Conservation (phyloP, 2,888 invertebrate species). For the Orthosia cruda region DNA sequence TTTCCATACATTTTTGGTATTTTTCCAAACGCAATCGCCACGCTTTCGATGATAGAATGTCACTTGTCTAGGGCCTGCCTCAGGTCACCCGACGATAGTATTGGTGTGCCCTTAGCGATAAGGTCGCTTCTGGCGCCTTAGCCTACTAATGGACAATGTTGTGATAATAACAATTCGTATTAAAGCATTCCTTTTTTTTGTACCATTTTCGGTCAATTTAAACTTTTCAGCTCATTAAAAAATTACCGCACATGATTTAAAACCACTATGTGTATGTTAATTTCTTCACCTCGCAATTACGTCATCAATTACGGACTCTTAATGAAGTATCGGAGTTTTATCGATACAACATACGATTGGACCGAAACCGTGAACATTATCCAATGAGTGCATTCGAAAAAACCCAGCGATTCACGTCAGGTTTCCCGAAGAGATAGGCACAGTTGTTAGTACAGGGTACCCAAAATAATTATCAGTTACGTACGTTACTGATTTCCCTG, state of each 20-base stretch:
- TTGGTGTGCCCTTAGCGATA: no score
- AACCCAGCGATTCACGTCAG: no score
- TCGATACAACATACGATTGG: constrained; percentile 30
- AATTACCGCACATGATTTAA: constrained; percentile 34
- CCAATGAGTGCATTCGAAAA: background rate
- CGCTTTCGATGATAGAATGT: no score
- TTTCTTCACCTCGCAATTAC: constrained; percentile 43
- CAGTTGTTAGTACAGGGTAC: no score
- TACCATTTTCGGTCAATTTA: background rate
- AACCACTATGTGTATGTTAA: constrained; percentile 49
- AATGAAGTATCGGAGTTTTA: constrained; percentile 10
- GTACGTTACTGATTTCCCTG: no score
- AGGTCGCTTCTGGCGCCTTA: no score
- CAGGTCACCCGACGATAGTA: no score
- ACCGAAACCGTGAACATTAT: constrained; percentile 7
- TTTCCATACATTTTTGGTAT: no score
- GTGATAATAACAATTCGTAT: background rate
- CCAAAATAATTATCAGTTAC: no score
- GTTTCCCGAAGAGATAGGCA: no score
- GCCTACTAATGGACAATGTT: background rate
- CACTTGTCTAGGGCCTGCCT: no score
- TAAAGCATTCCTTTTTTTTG: background rate
- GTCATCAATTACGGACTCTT: constrained; percentile 14
- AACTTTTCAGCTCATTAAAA: constrained; percentile 19
- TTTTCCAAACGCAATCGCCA: no score